Percentiles rank a stretch among this genome's conserved stretches.
Conservation (phyloP, 2,888 invertebrate species). For the Drosophila leonis region DNA sequence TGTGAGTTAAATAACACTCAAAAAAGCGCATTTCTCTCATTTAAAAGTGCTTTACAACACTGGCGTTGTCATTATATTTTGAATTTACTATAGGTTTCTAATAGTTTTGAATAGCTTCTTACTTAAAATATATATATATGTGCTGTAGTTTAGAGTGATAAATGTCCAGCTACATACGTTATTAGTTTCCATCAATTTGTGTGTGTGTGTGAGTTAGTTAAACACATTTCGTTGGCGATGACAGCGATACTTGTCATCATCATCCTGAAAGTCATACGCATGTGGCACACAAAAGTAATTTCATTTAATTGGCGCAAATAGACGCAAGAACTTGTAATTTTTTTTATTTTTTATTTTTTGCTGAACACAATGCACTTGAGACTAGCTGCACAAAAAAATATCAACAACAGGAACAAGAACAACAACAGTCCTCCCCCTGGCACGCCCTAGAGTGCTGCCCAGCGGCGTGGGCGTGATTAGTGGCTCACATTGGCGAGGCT, state of each 20-base stretch:
- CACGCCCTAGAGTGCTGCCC: constrained; percentile 23
- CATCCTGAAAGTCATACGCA: constrained; percentile 1
- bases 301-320: constrained; percentile 72
- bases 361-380: constrained; percentile 59
- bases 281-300: constrained; percentile 62
- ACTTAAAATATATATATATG: too few species aligned
- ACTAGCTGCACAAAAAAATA: constrained; percentile 12
- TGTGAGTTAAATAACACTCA: not conserved
- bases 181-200: not conserved
- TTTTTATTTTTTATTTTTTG: not conserved
- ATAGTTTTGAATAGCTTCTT: too few species aligned
- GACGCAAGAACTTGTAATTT: constrained; percentile 65
- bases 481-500: constrained; percentile 64
- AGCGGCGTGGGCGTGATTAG: constrained; percentile 62
- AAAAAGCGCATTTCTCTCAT: too few species aligned
- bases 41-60: not conserved
- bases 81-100: too few species aligned
- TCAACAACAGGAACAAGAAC: not conserved
- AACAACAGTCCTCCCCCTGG: constrained; percentile 9
- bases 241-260: constrained; percentile 17
- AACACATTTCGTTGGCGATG: constrained; percentile 24
- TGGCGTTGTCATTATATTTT: not conserved
- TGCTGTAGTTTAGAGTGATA: not conserved
- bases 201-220: not conserved
- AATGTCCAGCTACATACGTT: not conserved